phyloP scores from a whole-genome alignment of 2,113 vertebrate genomes.

The Eretmochelys imbricata region DNA sequence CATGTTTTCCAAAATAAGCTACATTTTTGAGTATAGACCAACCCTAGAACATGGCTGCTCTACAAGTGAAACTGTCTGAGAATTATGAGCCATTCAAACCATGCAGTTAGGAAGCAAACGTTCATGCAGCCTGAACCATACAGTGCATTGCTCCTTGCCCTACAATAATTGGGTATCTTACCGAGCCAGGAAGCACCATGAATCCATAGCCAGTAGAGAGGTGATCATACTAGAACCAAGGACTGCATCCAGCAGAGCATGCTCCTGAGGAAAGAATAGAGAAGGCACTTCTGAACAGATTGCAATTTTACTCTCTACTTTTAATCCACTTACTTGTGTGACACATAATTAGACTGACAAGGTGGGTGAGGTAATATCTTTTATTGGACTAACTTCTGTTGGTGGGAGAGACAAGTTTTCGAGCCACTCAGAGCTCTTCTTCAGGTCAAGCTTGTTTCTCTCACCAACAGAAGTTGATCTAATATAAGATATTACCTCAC shows the following conservation, averaged over 20 bases:
- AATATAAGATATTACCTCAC: not conserved
- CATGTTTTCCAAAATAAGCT: not conserved
- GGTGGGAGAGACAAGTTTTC: not conserved
- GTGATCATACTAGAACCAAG: constrained; percentile 86
- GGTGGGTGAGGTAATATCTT: not conserved
- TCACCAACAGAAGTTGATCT: not conserved
- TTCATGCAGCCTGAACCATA: not conserved
- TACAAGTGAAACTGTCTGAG: not conserved
- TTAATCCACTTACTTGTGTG: not conserved
- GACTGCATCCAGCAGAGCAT: constrained; percentile 83
- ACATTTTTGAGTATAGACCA: not conserved
- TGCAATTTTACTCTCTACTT: not conserved
- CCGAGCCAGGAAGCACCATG: constrained; percentile 95
- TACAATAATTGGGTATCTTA: constrained; percentile 57
- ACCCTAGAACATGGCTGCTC: not conserved
- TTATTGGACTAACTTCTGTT: not conserved
- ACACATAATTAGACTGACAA: not conserved
- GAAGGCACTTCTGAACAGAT: not conserved
- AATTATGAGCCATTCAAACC: not conserved
- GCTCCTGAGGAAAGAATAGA: constrained; percentile 80
- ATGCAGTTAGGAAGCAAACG: not conserved
- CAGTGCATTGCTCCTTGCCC: not conserved
- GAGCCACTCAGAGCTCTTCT: not conserved
- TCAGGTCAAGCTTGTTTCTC: not conserved
- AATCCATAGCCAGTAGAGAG: constrained; percentile 88